A percentile compares a stretch with the other conserved stretches of the same genome.
Evolutionary conservation across 2,888 invertebrate genomes (phyloP).

Genomic region (Pyralis farinalis): DNA sequence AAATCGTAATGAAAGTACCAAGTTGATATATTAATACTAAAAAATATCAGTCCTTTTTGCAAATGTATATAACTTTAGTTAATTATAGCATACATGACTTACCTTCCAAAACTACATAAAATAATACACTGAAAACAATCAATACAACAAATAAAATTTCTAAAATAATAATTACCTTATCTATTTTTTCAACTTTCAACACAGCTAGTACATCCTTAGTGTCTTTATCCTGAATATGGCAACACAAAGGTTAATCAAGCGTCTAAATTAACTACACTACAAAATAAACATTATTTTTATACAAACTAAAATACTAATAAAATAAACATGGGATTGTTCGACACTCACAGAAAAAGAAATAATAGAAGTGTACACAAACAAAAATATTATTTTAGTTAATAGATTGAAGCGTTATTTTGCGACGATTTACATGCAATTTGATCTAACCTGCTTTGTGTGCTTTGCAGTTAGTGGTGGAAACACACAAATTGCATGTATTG

Average conservation of each 20-base stretch:
- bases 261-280: slow-evolving; percentile 14
- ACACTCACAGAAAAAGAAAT: no score
- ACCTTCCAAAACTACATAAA: slow-evolving; percentile 9
- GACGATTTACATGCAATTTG: no score
- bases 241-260: slow-evolving; percentile 60
- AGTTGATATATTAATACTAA: no score
- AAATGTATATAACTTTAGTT: no score
- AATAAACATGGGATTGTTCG: slow-evolving; percentile 2
- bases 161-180: slow-evolving; percentile 59
- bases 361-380: slow-evolving; percentile 7
- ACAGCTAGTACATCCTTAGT: slow-evolving; percentile 77
- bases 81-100: no score
- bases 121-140: slow-evolving; percentile 12
- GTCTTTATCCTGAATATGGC: slow-evolving; percentile 68
- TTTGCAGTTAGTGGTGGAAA: no score
- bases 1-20: no score
- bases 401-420: no score
- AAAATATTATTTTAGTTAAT: no score
- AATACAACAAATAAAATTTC: slow-evolving; percentile 12
- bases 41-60: no score
- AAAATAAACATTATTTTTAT: slow-evolving; percentile 11
- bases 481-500: no score
- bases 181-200: slow-evolving; percentile 78
- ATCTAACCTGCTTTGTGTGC: no score
- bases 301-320: slow-evolving; percentile 1